These are phyloP conservation scores for Cuniculus paca DNA, from an alignment of 2,797 vertebrate species.

Conservation along the genomic window DNA sequence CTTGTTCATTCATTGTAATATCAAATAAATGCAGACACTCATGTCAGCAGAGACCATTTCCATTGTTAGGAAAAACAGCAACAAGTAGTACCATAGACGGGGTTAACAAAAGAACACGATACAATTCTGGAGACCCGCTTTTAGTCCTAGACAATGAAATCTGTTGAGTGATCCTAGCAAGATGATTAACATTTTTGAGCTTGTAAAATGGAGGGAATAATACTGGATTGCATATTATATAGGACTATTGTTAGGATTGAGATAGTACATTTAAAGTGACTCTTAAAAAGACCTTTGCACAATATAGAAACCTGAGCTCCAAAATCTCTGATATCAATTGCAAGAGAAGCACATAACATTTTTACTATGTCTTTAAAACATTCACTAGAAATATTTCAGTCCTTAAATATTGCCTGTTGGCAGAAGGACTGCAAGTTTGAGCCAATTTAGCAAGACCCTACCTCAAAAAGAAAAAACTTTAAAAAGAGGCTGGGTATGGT, in stretches of 20 bases:
- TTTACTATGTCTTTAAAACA: background rate
- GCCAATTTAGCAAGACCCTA: background rate
- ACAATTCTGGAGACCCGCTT: background rate
- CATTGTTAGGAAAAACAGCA: constrained; percentile 12
- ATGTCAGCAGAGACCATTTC: background rate
- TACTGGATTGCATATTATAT: background rate
- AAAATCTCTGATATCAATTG: background rate
- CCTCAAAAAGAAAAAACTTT: background rate
- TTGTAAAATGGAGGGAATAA: constrained; percentile 3
- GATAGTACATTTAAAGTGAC: background rate
- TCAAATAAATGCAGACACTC: constrained; percentile 43
- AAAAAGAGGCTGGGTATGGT: background rate
- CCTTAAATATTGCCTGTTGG: constrained; percentile 9
- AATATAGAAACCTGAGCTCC: constrained; percentile 3
- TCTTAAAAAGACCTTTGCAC: background rate
- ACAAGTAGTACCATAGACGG: background rate
- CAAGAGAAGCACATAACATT: background rate
- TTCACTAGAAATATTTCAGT: constrained; percentile 24
- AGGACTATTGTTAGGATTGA: background rate
- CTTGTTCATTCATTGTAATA: constrained; percentile 24
- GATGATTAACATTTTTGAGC: background rate
- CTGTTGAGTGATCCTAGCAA: background rate
- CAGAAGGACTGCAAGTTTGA: background rate
- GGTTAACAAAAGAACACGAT: background rate
- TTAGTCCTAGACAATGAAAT: constrained; percentile 31